Evolutionary conservation across 2,888 invertebrate genomes (phyloP).

Genomic region (Ypsolopha sequella): DNA sequence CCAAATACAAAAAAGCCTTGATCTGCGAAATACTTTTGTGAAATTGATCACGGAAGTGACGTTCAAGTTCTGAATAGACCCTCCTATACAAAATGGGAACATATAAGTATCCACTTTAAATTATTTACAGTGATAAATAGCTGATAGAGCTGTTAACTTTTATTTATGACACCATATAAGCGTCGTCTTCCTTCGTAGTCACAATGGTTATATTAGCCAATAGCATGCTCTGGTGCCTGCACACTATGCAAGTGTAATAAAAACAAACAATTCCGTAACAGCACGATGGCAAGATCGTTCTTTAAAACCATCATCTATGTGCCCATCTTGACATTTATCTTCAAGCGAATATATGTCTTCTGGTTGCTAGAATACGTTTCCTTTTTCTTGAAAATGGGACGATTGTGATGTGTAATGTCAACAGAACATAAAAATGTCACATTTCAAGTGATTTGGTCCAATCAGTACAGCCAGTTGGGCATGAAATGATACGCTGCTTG

Average conservation of each 20-base stretch:
- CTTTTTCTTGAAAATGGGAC: background rate
- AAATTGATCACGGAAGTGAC: too few relatives aligned
- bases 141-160: too few relatives aligned
- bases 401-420: background rate
- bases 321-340: background rate
- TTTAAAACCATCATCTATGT: background rate
- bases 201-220: background rate
- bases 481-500: slow-evolving; percentile 12
- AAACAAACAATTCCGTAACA: background rate
- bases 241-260: background rate
- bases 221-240: background rate
- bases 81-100: too few relatives aligned
- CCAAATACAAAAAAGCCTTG: too few relatives aligned
- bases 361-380: background rate
- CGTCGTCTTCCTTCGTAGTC: too few relatives aligned
- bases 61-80: too few relatives aligned
- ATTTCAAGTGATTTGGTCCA: slow-evolving; percentile 2
- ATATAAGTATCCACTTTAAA: too few relatives aligned
- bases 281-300: too few relatives aligned
- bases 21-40: too few relatives aligned
- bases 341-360: background rate
- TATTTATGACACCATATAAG: too few relatives aligned
- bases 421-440: slow-evolving; percentile 13
- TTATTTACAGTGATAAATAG: too few relatives aligned
- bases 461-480: slow-evolving; percentile 16